Conservation (phyloP, 2,888 invertebrate species). For the Acanthococcus lagerstroemiae region DNA sequence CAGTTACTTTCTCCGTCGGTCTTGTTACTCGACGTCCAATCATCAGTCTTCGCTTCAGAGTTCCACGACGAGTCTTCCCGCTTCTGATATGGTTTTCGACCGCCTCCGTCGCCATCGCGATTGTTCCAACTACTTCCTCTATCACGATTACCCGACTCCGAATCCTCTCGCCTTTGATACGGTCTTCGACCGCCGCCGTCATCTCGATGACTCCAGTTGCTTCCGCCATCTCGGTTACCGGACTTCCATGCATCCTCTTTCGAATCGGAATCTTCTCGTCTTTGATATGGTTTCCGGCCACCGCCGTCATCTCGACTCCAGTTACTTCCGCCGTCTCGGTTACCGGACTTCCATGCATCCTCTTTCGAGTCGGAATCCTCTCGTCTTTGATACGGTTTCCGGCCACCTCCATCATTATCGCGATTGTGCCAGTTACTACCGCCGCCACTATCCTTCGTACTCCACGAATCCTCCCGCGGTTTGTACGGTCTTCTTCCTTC, state of each 20-base stretch:
- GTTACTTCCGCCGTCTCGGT: background rate
- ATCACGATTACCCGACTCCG: slow-evolving; percentile 1
- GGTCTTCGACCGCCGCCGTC: slow-evolving; percentile 10
- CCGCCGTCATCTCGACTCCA: background rate
- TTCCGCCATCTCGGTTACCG: slow-evolving; percentile 32
- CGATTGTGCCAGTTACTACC: background rate
- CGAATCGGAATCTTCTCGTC: background rate
- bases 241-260: no score
- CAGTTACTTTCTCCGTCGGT: background rate
- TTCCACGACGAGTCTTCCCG: no score
- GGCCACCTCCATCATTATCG: background rate
- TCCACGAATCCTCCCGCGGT: background rate
- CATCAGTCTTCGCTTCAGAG: background rate
- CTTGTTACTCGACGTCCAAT: background rate
- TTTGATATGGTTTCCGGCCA: background rate
- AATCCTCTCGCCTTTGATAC: slow-evolving; percentile 16
- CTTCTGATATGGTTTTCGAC: slow-evolving; percentile 12
- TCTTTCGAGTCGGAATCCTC: slow-evolving; percentile 5
- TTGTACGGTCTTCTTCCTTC: background rate
- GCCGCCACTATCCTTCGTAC: background rate
- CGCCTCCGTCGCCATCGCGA: no score
- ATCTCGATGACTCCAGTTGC: slow-evolving; percentile 35
- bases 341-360: background rate
- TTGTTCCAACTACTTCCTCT: background rate
- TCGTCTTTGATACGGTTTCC: slow-evolving; percentile 16